These are phyloP conservation scores for Hydriomena furcata DNA, from an alignment of 2,888 invertebrate genomes.

Conservation along the genomic window DNA sequence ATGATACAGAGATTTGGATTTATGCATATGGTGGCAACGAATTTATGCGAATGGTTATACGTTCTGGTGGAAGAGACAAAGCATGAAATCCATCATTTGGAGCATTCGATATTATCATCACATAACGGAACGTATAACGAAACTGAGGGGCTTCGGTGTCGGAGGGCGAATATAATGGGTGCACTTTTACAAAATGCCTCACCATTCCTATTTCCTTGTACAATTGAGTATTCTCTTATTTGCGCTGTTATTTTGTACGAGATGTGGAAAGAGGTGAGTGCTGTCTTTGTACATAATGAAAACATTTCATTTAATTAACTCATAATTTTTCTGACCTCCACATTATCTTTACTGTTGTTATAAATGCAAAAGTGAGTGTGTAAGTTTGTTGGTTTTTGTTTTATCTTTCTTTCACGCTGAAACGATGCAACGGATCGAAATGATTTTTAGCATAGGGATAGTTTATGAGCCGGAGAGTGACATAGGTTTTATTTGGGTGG, in stretches of 20 bases:
- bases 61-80: conserved; percentile 94
- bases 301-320: not conserved
- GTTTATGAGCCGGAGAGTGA: too few species aligned
- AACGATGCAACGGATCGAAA: too few species aligned
- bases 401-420: too few species aligned
- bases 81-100: conserved; percentile 91
- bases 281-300: not conserved
- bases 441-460: too few species aligned
- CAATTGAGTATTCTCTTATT: conserved; percentile 95
- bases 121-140: conserved; percentile 44
- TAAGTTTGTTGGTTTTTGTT: too few species aligned
- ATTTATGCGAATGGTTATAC: conserved; percentile 96
- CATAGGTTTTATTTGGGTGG: too few species aligned
- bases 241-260: conserved; percentile 95
- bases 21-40: conserved; percentile 97
- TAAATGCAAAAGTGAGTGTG: too few species aligned
- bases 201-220: conserved; percentile 94
- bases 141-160: conserved; percentile 66
- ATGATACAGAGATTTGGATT: conserved; percentile 93
- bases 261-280: conserved; percentile 93
- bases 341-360: too few species aligned
- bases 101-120: conserved; percentile 60
- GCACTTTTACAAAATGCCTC: conserved; percentile 87
- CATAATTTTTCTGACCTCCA: not conserved
- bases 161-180: conserved; percentile 87